A percentile compares a stretch with the other conserved stretches of the same genome.
Conservation (phyloP, 2,888 invertebrate species). For the Schrankia costaestrigalis region DNA sequence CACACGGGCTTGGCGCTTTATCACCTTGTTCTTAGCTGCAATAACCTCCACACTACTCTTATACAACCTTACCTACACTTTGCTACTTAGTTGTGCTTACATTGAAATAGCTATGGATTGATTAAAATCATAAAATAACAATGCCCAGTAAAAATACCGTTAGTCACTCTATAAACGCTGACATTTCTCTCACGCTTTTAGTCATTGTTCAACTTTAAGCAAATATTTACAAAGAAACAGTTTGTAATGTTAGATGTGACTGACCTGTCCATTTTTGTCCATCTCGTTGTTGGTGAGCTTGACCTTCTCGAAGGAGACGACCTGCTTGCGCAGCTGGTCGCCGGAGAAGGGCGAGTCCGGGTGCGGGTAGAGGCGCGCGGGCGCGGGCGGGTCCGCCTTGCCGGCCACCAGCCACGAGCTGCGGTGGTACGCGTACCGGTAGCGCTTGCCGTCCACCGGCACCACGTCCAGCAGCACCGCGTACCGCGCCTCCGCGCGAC, state of each 20-base stretch:
- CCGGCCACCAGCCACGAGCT: conserved; percentile 99
- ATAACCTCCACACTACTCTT: conserved; percentile 31
- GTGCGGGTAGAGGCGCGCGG: conserved; percentile 95
- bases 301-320: conserved; percentile 98
- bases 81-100: conserved; percentile 23
- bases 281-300: conserved; percentile 99
- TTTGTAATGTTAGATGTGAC: conserved; percentile 40
- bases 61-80: conserved; percentile 22
- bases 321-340: conserved; percentile 96
- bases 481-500: conserved; percentile 91
- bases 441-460: conserved; percentile 97
- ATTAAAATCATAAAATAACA: too few species aligned
- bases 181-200: too few species aligned
- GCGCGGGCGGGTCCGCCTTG: conserved; percentile 98
- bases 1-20: conserved; percentile 48
- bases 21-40: conserved; percentile 45
- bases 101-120: neutral
- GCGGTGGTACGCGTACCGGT: conserved; percentile 98
- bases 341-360: conserved; percentile 98
- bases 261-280: conserved; percentile 96
- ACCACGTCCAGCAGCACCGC: conserved; percentile 97
- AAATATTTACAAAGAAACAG: conserved; percentile 3
- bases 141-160: too few species aligned
- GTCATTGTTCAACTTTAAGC: too few species aligned
- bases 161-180: too few species aligned